Percentiles rank a stretch among this genome's conserved stretches.
Conservation (phyloP, 1,140 invertebrate genomes). For the Hycleus cichorii region DNA sequence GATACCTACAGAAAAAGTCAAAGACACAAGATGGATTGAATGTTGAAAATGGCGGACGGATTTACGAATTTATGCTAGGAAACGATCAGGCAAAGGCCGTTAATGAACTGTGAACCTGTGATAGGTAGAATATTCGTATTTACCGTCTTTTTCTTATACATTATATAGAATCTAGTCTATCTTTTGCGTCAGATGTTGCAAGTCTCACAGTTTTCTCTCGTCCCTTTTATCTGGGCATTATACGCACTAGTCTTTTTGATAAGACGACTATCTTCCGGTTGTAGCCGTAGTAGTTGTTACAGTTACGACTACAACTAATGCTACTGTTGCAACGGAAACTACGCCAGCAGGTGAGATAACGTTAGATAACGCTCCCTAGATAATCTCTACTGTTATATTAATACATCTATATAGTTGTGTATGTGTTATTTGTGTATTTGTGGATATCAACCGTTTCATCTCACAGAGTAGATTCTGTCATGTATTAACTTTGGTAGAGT, state of each 20-base stretch:
- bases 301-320: too few species aligned
- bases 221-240: neutral
- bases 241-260: neutral
- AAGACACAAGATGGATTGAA: too few species aligned
- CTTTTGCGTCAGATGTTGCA: neutral
- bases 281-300: neutral
- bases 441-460: neutral
- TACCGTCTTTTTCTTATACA: neutral
- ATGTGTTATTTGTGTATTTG: neutral
- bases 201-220: neutral
- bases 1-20: neutral
- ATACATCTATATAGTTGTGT: neutral
- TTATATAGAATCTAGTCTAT: neutral
- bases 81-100: conserved; percentile 13
- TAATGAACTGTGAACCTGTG: conserved; percentile 30
- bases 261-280: neutral
- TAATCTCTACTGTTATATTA: neutral
- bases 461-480: neutral
- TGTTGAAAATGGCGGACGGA: neutral
- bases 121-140: neutral
- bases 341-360: neutral
- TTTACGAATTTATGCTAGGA: conserved; percentile 10
- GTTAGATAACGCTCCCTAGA: neutral
- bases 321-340: neutral
- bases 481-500: neutral